Evolutionary conservation across 2,888 invertebrate genomes (phyloP).

Genomic region (Cerastoderma edule): DNA sequence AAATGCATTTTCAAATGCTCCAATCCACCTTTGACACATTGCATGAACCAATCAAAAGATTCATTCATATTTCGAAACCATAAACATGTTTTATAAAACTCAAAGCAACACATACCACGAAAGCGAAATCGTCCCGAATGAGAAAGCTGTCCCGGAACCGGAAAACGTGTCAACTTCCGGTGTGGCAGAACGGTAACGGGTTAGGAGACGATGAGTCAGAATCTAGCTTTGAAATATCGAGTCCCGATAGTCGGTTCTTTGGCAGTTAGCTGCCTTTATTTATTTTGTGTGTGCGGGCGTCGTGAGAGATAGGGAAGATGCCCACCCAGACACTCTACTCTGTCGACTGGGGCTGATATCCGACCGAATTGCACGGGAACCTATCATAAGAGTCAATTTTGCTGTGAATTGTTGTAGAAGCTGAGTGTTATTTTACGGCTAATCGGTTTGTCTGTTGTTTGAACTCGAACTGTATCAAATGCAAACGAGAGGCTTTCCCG

Average conservation of each 20-base stretch:
- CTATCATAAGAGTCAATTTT: neutral
- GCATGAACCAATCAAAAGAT: neutral
- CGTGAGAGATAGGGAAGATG: neutral
- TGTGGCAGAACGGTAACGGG: neutral
- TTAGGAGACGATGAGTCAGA: constrained; percentile 12
- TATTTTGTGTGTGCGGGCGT: constrained; percentile 13
- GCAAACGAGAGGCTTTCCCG: too few species aligned
- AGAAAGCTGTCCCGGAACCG: neutral
- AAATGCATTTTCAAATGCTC: neutral
- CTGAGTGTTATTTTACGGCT: neutral
- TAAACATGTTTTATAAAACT: neutral
- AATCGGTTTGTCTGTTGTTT: too few species aligned
- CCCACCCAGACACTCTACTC: neutral
- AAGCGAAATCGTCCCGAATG: neutral
- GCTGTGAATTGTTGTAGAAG: neutral
- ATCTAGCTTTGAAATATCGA: constrained; percentile 13
- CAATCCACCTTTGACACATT: neutral
- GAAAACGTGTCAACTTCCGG: neutral
- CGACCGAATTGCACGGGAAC: neutral
- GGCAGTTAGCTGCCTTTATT: constrained; percentile 18
- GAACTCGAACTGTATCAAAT: too few species aligned
- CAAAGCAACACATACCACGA: neutral
- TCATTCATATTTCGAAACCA: neutral
- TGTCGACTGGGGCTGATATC: neutral
- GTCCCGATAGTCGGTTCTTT: constrained; percentile 12